phyloP scores from a whole-genome alignment of 2,113 vertebrate species.

The Seriola dumerili region DNA sequence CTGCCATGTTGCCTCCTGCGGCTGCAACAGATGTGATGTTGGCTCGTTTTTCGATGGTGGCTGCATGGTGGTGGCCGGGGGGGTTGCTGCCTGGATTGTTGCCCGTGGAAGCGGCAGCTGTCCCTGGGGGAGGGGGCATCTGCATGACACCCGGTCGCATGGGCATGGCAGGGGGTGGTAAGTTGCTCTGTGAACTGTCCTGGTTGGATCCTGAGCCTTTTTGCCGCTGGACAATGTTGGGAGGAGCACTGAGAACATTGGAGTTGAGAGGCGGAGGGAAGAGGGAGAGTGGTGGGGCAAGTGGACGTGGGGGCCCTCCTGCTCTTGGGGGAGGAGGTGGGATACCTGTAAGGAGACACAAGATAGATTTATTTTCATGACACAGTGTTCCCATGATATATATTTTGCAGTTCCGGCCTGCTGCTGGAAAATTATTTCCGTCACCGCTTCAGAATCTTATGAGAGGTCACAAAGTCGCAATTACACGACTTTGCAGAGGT shows the following conservation, averaged over 20 bases:
- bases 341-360: conserved; percentile 85
- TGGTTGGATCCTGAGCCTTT: conserved; percentile 87
- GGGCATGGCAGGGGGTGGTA: conserved; percentile 78
- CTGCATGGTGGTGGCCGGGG: conserved; percentile 73
- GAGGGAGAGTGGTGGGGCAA: conserved; percentile 89
- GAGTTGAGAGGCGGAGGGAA: conserved; percentile 92
- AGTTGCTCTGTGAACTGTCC: conserved; percentile 71
- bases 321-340: conserved; percentile 94
- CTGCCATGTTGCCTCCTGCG: conserved; percentile 55
- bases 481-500: too few species aligned
- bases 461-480: too few species aligned
- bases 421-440: too few species aligned
- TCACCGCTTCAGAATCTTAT: too few species aligned
- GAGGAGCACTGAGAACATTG: conserved; percentile 95
- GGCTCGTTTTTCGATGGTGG: conserved; percentile 86
- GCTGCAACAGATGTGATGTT: conserved; percentile 80
- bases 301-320: conserved; percentile 89
- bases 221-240: conserved; percentile 94
- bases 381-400: too few species aligned
- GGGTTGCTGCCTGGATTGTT: conserved; percentile 54
- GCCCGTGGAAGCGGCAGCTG: conserved; percentile 53
- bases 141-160: conserved; percentile 81
- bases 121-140: conserved; percentile 86
- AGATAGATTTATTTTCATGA: not conserved
- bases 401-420: too few species aligned